Percentiles rank a stretch among this genome's conserved stretches.
Evolutionary conservation across 2,797 vertebrate genomes (phyloP).

Genomic region (Crenuchus spilurus): DNA sequence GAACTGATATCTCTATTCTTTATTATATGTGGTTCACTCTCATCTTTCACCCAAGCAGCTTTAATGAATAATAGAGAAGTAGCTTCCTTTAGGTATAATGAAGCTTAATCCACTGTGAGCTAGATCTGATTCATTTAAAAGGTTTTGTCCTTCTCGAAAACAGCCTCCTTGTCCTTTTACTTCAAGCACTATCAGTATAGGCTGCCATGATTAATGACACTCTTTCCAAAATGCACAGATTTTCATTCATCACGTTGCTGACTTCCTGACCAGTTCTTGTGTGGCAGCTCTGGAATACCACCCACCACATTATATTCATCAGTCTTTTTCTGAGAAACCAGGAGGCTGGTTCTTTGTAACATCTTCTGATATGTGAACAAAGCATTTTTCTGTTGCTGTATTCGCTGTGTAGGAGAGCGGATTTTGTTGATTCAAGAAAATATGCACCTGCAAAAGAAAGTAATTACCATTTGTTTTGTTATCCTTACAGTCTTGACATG

Average conservation of each 20-base stretch:
- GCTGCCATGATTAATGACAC: background rate
- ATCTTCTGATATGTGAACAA: background rate
- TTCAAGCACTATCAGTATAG: too few species aligned
- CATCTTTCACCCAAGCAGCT: too few species aligned
- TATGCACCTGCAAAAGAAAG: background rate
- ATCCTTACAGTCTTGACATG: too few species aligned
- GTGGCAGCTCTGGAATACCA: background rate
- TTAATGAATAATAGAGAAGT: too few species aligned
- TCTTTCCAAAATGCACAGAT: background rate
- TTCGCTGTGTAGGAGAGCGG: background rate
- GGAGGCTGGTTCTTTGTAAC: background rate
- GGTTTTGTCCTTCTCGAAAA: background rate
- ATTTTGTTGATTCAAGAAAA: background rate
- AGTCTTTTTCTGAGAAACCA: background rate
- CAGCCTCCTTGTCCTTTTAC: background rate
- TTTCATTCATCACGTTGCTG: background rate
- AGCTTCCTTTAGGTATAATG: too few species aligned
- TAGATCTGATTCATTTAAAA: too few species aligned
- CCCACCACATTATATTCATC: background rate
- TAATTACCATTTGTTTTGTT: too few species aligned
- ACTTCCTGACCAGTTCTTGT: background rate
- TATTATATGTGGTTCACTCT: too few species aligned
- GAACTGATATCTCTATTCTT: too few species aligned
- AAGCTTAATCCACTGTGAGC: too few species aligned
- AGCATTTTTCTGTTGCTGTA: background rate